Evolutionary conservation across 2,888 invertebrate genomes (phyloP), one percentile per base, ranked within the genome.

Genomic region (Bruchidius siliquastri): DNA sequence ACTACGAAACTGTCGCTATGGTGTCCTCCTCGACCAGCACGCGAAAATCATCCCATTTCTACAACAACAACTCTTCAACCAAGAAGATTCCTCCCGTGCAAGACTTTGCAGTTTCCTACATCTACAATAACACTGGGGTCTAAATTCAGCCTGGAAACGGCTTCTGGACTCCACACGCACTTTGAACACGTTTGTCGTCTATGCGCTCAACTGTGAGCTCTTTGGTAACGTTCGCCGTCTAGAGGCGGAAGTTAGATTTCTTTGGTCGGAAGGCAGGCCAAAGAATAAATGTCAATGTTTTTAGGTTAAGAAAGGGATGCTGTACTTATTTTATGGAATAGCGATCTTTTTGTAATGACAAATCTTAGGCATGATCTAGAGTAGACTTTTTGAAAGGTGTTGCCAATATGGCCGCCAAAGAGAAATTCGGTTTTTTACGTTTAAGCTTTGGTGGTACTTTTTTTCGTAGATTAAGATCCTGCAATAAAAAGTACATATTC

Each of bases 1-100:
- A 95, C 85, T 96, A 96, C 85, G 95, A 95, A 85, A 94, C 95
- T 18, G 94, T 95, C 22, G 94, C 94, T 20, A 90, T 95, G 85
- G 94, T 94, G 87, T 95, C 94, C 0, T 94, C 95, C 2, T 94
- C 95, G 71, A 94, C 95, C 0, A 94, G 94, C 80, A 94, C 94
- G 84, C 89, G 95, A 79, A 95, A 95, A 83, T 95, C 95, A 20
- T 95, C 94, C 79, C 94, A 94, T 84, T 94, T 95, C 86, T 93
- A 94, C 81, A 93, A 93, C 83, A 89, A 90, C 83, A 88, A 85
- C 77, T 89, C 89, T 22, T 89, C 89, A 70, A 89, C 87, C 73
- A 86, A 87, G 83, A 78, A 85, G 81, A 77, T 85, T 67, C 80
- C 88, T 79, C 83, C 88, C 79, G 78, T 81, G 6, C 82, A 84